Base-by-base conservation (phyloP, 2,888 invertebrate species). In the Meganola albula region DNA sequence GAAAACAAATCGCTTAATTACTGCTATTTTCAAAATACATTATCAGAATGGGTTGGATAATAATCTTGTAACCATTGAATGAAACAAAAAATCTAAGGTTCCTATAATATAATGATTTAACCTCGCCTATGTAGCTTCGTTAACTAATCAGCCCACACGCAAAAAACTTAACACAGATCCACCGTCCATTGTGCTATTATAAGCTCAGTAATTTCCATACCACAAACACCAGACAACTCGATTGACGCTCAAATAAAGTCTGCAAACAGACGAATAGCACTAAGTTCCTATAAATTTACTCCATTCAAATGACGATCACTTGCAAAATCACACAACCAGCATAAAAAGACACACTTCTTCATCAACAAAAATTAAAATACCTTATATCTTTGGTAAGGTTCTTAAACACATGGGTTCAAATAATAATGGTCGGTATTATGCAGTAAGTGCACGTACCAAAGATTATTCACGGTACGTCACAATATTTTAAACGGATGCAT, bases 301-400 rank as follows among this genome's bases (percentile, higher is more conserved):
- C 77, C 71, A 80, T 82, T 79, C 67, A 79, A 71, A 74, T 69
- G 79, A 79, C 79, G 62, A 76, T 80, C 80, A 56, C 52, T 53
- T 53, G 71, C 60, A 66, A 73, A 73, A 78, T 72, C 71, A 65
- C 62, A 50, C 43, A 58, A 65, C 72, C 70, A 66, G 40, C 48
- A 34, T 56, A 58, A 44, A 49, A 47, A 57, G 71, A 63, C 25
- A 52, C 59, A 39, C 51, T 45, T 52, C 53, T 44, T 46, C 49
- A 50, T 9, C 14, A 10, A 27, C 16, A 26, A 26, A 40, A 35
- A 35, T 31, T 35, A 32, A 29, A 44, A 40, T 18, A 13, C 21
- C 24, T 33, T 16, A 26, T 40, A 12, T 31, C 6, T 3, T 7
- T n/a, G n/a, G n/a, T n/a, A n/a, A n/a, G n/a, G n/a, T n/a, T n/a